These are phyloP conservation scores for Selenia dentaria DNA, from an alignment of 2,888 invertebrate genomes.

Conservation along the genomic window DNA sequence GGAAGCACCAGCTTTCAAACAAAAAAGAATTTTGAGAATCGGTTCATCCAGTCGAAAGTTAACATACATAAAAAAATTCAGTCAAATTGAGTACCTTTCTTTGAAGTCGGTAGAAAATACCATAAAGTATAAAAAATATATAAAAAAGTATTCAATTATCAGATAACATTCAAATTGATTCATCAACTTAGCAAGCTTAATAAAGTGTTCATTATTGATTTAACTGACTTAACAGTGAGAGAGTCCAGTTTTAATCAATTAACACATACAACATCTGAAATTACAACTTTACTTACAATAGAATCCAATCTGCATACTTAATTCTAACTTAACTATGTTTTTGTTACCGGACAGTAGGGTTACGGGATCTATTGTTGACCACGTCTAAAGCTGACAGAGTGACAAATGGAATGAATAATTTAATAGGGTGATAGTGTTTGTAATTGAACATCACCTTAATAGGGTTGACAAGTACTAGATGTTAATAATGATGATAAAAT, in stretches of 20 bases:
- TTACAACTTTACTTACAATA: conserved; percentile 51
- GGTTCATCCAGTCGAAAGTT: too few relatives aligned
- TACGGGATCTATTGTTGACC: conserved; percentile 51
- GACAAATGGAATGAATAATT: conserved; percentile 69
- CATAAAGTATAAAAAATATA: too few relatives aligned
- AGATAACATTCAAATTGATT: conserved; percentile 1
- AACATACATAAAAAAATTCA: too few relatives aligned
- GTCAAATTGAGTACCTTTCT: too few relatives aligned
- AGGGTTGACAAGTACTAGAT: conserved; percentile 25
- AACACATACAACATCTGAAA: conserved; percentile 28
- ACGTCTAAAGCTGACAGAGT: conserved; percentile 62
- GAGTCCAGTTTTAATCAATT: conserved; percentile 43
- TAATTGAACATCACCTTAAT: conserved; percentile 46
- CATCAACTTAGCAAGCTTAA: conserved; percentile 9
- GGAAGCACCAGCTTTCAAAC: too few relatives aligned
- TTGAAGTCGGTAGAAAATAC: too few relatives aligned
- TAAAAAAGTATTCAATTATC: too few relatives aligned
- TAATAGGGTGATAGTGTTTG: conserved; percentile 51
- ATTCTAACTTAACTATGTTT: conserved; percentile 65
- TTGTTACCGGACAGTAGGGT: conserved; percentile 54
- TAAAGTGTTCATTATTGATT: conserved; percentile 2
- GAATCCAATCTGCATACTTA: conserved; percentile 73
- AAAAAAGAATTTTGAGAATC: too few relatives aligned
- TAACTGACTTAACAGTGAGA: conserved; percentile 14
- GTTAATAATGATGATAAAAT: too few relatives aligned